Evolutionary conservation across 1,140 invertebrate species (phyloP), one percentile per base, ranked within the genome.

Genomic region (Pygmarrhopalites habei): DNA sequence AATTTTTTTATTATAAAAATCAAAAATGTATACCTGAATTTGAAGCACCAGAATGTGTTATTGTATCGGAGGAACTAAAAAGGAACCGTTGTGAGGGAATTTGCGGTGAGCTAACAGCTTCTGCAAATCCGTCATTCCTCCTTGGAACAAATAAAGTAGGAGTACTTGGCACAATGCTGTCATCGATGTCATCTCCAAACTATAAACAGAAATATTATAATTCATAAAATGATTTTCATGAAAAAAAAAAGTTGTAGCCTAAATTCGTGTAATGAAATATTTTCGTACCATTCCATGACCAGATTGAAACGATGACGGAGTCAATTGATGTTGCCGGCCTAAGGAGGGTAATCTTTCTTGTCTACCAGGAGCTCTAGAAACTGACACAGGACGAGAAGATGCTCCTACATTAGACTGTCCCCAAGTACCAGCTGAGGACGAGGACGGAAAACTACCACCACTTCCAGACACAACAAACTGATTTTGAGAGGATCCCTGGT

Each of bases 111-210:
- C 90, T 93, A 12, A 93, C 88, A 58, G 90, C 89, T 75, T 95
- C 92, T 25, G 90, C 89, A 76, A 93, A 94, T 35, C 89, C 90
- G 75, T 95, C 91, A 53, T 82, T 86, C 70, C 90, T 81, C 59
- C 89, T 79, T 3, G 89, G 88, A 29, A 89, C 84, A 72, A 87
- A 90, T 1, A 93, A 75, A 0, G 90, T 93, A 0, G 90, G 91
- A 1, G 90, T 94, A 58, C 89, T 90, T 4, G 91, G 91, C 15
- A 95, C 90, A 67, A 92, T 92, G 57, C 88, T 86, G 73, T 93
- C 90, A 74, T 92, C 90, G 3, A 84, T 85, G 25, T 62, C 66
- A 21, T 68, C 66, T 17, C 19, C 56, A 53, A 39, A 62, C 46
- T 60, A 57, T 57, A 17, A 7, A 15, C 55, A 49, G 43, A 52